phyloP scores from a whole-genome alignment of 2,888 invertebrate species.

The Labia minor region DNA sequence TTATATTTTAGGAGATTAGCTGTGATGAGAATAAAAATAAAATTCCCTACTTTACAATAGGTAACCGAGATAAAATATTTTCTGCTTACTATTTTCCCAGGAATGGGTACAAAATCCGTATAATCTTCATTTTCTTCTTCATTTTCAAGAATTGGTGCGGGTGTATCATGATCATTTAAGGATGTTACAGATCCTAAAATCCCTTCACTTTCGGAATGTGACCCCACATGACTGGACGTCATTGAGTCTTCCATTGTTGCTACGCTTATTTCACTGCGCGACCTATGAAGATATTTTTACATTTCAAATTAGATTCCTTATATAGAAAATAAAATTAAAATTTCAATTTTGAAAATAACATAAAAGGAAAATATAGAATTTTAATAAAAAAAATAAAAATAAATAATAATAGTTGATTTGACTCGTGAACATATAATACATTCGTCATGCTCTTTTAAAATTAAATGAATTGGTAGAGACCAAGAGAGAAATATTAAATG shows the following conservation, averaged over 20 bases:
- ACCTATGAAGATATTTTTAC: slow-evolving; percentile 30
- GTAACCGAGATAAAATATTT: too few species aligned
- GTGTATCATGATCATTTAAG: slow-evolving; percentile 34
- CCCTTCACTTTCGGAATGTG: slow-evolving; percentile 31
- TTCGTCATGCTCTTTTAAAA: too few species aligned
- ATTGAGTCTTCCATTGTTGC: slow-evolving; percentile 35
- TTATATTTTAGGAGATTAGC: too few species aligned
- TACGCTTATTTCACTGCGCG: slow-evolving; percentile 34
- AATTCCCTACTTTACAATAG: too few species aligned
- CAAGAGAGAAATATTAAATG: too few species aligned
- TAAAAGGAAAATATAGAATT: too few species aligned
- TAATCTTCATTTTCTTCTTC: slow-evolving; percentile 36
- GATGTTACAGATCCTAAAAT: slow-evolving; percentile 43
- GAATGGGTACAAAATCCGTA: slow-evolving; percentile 31
- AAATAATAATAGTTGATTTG: not conserved
- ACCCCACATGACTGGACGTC: slow-evolving; percentile 35
- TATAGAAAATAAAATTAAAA: slow-evolving; percentile 24
- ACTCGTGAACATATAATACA: too few species aligned
- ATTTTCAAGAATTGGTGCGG: slow-evolving; percentile 20
- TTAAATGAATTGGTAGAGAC: too few species aligned
- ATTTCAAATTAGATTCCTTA: not conserved
- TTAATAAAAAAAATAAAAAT: slow-evolving; percentile 26
- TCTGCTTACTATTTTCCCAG: slow-evolving; percentile 30
- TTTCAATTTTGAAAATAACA: not conserved
- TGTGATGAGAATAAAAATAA: too few species aligned